Base-by-base conservation (phyloP, 2,797 vertebrate genomes). In the Carduelis carduelis region DNA sequence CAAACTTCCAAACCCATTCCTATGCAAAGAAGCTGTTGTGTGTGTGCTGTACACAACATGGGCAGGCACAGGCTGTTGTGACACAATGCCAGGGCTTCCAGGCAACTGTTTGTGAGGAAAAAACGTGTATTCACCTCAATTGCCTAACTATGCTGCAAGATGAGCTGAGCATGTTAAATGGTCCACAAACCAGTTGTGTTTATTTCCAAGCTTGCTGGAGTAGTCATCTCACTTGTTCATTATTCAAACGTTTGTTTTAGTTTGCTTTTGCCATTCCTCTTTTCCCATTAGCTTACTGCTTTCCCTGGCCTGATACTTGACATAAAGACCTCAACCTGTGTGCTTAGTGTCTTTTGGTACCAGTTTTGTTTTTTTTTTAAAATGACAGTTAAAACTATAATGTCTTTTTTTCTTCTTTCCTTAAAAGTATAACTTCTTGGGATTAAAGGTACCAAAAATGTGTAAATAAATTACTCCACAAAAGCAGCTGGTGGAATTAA, bases 271-370 rank as follows among this genome's bases (percentile, higher is more conserved):
- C 39, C 64, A 14, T 64, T 55, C 59, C 15, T n/a, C 26, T 59
- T 57, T 34, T 68, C 22, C 24, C 12, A n/a, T 43, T 66, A 66
- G 75, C 39, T 89, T 69, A 65, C 52, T 82, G 72, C 87, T 91
- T 93, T 91, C 41, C 78, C 70, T 72, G 82, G 63, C 83, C 92
- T 87, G 55, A 96, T 93, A 94, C 96, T 97, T 96, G 96, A 95
- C 71, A 52, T 66, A 39, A 59, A 90, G 95, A 96, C 96, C 93
- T 93, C 85, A 93, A 88, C 74, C 80, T 95, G 80, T 95, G 96
- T 94, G 85, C 89, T 91, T 91, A 66, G 60, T 88, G 69, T 86
- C 49, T 86, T 93, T 93, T 94, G 95, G 93, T 96, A 94, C 93
- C 85, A 3, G 3, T 26, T 34, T 59, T 72, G 14, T 69, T 79